Evolutionary conservation across 2,797 vertebrate species (phyloP).

Genomic region (Clarias platycephalus): DNA sequence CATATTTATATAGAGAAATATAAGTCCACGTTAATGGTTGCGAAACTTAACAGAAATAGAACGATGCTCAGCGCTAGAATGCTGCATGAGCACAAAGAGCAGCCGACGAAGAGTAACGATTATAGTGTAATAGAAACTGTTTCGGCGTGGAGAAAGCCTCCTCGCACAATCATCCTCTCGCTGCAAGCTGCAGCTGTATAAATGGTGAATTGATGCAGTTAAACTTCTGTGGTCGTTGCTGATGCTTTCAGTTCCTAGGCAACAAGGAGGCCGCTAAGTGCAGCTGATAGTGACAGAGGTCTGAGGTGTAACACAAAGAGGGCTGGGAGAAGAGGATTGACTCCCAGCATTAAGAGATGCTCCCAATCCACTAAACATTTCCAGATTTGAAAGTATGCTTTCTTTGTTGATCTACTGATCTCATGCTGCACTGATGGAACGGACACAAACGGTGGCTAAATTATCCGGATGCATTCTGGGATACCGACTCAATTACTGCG

Average conservation of each 20-base stretch:
- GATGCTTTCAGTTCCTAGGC: slow-evolving; percentile 78
- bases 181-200: slow-evolving; percentile 65
- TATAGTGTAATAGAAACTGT: slow-evolving; percentile 34
- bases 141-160: slow-evolving; percentile 47
- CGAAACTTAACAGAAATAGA: background rate
- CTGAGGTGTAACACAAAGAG: slow-evolving; percentile 47
- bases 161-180: slow-evolving; percentile 47
- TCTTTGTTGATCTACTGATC: background rate
- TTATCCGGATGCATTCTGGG: slow-evolving; percentile 15
- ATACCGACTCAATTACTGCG: slow-evolving; percentile 18
- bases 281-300: slow-evolving; percentile 67
- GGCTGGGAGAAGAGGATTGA: slow-evolving; percentile 24
- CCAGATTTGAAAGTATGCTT: background rate
- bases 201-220: slow-evolving; percentile 75
- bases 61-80: background rate
- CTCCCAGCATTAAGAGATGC: background rate
- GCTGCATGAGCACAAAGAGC: background rate
- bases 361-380: slow-evolving; percentile 20
- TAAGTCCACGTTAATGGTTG: background rate
- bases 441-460: background rate
- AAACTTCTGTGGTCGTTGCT: slow-evolving; percentile 71
- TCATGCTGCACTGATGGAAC: background rate
- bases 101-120: background rate
- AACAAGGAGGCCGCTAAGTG: slow-evolving; percentile 63
- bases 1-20: background rate